Evolutionary conservation across 2,888 invertebrate genomes (phyloP), one percentile per base, ranked within the genome.

Genomic region (Autographa pulchrina): DNA sequence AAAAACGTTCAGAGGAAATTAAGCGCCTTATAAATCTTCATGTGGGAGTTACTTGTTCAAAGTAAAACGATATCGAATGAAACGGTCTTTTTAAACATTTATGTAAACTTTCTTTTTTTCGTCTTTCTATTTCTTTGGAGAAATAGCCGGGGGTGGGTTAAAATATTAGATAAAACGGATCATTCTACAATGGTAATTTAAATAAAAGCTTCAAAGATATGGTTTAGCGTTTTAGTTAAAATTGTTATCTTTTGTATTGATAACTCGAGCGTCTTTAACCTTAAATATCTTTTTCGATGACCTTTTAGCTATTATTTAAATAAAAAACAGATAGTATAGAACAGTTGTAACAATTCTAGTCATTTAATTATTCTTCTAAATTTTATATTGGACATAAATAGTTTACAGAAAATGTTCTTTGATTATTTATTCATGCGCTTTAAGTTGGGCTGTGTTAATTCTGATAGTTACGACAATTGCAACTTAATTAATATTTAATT

Each of bases 21-120:
- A 77, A 68, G 74, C 32, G 41, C 65, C 43, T 66, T 66, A 65
- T 68, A 72, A 75, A 70, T 72, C 69, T 72, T 31, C 20, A 63
- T 41, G 61, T 71, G 54, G 60, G 67, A 66, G 65, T 56, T 31
- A 74, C 32, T 74, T 31, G 61, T 56, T 65, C 68, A 74, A 69
- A 77, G 63, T 59, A 31, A 61, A 80, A 63, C 14, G 54, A 72
- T 71, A 80, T 68, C 16, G 65, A 78, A 69, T 69, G 31, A 77
- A 69, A 64, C 7, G 31, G 25, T 66, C 48, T 18, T 65, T 65
- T 74, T 62, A 56, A 65, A 77, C 35, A 67, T 65, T 69, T 64
- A 63, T 70, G 41, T 48, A 62, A 56, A 35, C 59, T 31, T 52
- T 65, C 35, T 11, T 64, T 69, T 61, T 68, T 52, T 31, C 31